These are phyloP conservation scores for Harpalus rubripes DNA, from an alignment of 2,888 invertebrate genomes.

Conservation along the genomic window DNA sequence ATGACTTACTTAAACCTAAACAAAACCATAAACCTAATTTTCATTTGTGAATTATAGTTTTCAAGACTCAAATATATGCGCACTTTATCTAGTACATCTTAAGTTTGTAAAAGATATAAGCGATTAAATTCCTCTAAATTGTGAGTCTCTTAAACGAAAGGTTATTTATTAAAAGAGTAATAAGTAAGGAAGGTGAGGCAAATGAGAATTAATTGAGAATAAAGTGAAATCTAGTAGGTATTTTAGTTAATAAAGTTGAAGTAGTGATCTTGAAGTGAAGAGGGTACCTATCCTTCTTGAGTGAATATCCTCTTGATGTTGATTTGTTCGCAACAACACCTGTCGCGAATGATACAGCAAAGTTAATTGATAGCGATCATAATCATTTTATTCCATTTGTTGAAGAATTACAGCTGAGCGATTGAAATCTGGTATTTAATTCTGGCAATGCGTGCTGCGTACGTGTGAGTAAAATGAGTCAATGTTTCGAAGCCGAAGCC, in stretches of 20 bases:
- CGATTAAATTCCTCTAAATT: not conserved
- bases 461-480: slow-evolving; percentile 53
- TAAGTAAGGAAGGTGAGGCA: not conserved
- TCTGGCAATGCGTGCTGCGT: slow-evolving; percentile 23
- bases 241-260: slow-evolving; percentile 3
- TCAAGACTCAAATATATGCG: too few species aligned
- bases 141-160: not conserved
- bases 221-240: slow-evolving; percentile 2
- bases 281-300: not conserved
- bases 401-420: slow-evolving; percentile 2
- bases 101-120: not conserved
- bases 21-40: too few species aligned
- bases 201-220: slow-evolving; percentile 3
- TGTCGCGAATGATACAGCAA: slow-evolving; percentile 27
- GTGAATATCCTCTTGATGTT: not conserved
- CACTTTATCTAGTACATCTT: not conserved
- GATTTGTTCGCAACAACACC: slow-evolving; percentile 3
- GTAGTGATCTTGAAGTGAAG: not conserved
- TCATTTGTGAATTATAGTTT: too few species aligned
- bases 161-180: not conserved
- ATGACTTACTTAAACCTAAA: too few species aligned
- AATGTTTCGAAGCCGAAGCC: slow-evolving; percentile 33
- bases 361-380: slow-evolving; percentile 31
- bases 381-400: slow-evolving; percentile 25
- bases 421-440: slow-evolving; percentile 39